Conservation (phyloP, 2,888 invertebrate genomes). For the Drosophila borborema region DNA sequence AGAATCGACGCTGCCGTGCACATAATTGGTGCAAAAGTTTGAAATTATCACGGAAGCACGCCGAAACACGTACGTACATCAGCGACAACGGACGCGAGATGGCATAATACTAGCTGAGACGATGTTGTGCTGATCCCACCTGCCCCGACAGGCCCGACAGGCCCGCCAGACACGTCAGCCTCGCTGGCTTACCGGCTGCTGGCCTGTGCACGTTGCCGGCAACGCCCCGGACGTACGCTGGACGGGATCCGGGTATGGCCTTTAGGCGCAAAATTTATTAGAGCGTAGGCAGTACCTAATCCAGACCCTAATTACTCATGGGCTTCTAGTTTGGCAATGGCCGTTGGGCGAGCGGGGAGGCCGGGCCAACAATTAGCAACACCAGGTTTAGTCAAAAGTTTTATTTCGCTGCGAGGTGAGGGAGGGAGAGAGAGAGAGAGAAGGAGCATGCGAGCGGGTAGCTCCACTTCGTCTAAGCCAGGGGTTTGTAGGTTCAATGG, state of each 20-base stretch:
- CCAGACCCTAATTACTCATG: conserved; percentile 76
- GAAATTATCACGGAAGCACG: conserved; percentile 79
- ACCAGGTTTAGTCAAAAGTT: conserved; percentile 52
- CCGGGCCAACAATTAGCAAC: conserved; percentile 61
- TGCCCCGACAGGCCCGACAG: not conserved
- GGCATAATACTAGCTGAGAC: conserved; percentile 59
- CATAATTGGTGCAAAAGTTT: conserved; percentile 78
- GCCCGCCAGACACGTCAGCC: not conserved
- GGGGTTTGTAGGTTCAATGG: conserved; percentile 22
- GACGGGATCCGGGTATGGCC: conserved; percentile 43
- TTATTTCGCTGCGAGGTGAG: not conserved
- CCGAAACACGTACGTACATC: conserved; percentile 76
- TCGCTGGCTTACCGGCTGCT: not conserved
- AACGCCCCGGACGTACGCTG: conserved; percentile 49
- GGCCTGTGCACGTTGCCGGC: conserved; percentile 36
- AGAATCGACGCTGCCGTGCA: conserved; percentile 72
- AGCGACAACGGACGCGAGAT: conserved; percentile 72
- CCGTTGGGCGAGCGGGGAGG: not conserved
- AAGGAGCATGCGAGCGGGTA: not conserved
- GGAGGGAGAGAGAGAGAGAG: too few species aligned
- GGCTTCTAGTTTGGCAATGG: conserved; percentile 44
- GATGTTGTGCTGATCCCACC: conserved; percentile 18
- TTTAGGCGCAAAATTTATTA: conserved; percentile 68
- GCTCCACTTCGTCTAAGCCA: conserved; percentile 23
- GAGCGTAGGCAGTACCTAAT: conserved; percentile 68